Evolutionary conservation across 2,888 invertebrate species (phyloP).

Genomic region (Micropterix aruncella): DNA sequence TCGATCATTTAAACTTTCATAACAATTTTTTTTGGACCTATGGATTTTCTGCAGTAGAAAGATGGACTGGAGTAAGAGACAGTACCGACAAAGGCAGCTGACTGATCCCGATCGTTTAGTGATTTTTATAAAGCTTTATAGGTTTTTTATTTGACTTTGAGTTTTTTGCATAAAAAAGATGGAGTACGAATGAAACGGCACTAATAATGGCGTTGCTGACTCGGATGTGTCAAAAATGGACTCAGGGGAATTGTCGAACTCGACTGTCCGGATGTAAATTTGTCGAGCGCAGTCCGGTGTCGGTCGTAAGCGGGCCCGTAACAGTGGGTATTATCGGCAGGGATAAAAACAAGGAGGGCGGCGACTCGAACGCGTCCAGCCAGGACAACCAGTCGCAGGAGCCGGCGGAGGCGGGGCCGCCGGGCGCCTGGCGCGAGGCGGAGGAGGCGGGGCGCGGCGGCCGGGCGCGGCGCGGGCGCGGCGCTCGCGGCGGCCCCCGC

Average conservation of each 20-base stretch:
- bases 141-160: too few relatives aligned
- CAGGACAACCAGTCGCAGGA: conserved; percentile 2
- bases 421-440: conserved; percentile 4
- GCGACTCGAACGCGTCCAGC: conserved; percentile 9
- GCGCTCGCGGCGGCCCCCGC: conserved; percentile 13
- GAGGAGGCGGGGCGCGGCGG: conserved; percentile 4
- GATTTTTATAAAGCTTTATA: too few relatives aligned
- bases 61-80: too few relatives aligned
- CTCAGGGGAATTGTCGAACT: conserved; percentile 17
- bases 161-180: too few relatives aligned
- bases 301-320: conserved; percentile 21
- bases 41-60: too few relatives aligned
- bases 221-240: too few relatives aligned
- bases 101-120: too few relatives aligned
- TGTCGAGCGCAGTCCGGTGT: conserved; percentile 18
- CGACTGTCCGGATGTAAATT: conserved; percentile 15
- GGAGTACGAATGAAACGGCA: too few relatives aligned
- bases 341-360: conserved; percentile 25
- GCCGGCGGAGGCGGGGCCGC: conserved; percentile 9
- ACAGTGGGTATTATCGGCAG: conserved; percentile 29
- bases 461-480: conserved; percentile 15
- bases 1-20: too few relatives aligned
- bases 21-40: too few relatives aligned
- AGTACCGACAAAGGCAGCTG: too few relatives aligned
- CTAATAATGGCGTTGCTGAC: too few relatives aligned